Percentiles rank a stretch among this genome's conserved stretches.
These are phyloP conservation scores for Axis porcinus DNA, from an alignment of 2,113 vertebrate genomes.

Conservation along the genomic window DNA sequence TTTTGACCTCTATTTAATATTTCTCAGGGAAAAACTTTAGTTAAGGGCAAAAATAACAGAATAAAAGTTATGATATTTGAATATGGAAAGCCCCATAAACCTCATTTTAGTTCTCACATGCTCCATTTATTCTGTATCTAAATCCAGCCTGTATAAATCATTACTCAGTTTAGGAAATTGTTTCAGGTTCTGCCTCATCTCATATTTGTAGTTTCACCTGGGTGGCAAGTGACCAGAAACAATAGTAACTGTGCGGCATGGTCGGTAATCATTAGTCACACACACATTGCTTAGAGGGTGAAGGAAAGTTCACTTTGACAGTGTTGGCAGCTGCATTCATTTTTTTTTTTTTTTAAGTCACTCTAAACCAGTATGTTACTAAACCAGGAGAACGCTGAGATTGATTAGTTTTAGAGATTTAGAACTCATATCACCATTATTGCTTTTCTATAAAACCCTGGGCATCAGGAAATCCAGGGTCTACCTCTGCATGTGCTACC, in stretches of 20 bases:
- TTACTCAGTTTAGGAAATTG: background rate
- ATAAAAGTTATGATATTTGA: background rate
- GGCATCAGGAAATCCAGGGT: background rate
- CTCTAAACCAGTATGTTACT: background rate
- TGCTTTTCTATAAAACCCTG: background rate
- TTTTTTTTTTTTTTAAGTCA: background rate
- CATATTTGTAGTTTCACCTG: background rate
- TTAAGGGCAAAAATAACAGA: background rate
- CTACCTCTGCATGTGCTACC: background rate
- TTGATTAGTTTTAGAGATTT: background rate
- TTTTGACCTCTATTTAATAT: conserved; percentile 9
- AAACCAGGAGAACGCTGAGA: background rate
- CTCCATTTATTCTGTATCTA: background rate
- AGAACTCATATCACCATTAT: background rate
- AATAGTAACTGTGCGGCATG: background rate
- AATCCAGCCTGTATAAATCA: background rate
- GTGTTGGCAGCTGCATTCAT: background rate
- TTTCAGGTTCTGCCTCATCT: conserved; percentile 30
- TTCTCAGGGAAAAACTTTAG: conserved; percentile 17
- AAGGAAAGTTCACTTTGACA: background rate
- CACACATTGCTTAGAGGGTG: background rate
- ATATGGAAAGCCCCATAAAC: background rate
- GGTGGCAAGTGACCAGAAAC: conserved; percentile 26
- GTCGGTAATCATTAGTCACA: background rate
- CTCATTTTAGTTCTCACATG: background rate